A percentile compares a stretch with the other conserved stretches of the same genome.
Conservation (phyloP, 2,113 vertebrate genomes). For the Spermophilus dauricus region DNA sequence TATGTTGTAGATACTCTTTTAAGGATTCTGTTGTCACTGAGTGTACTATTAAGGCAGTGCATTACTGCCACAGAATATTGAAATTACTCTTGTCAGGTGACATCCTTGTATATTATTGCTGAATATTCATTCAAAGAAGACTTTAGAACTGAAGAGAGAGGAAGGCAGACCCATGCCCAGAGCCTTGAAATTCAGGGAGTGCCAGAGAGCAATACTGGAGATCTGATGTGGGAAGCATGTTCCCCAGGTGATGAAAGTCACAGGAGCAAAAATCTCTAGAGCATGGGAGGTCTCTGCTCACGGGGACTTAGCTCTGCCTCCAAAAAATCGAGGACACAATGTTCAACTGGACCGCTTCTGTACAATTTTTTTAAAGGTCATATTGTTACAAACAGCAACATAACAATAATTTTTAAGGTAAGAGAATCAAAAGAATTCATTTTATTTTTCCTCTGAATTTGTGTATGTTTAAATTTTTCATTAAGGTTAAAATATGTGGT, state of each 20-base stretch:
- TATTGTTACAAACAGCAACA: not conserved
- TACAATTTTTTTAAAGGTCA: not conserved
- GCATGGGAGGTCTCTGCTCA: no score
- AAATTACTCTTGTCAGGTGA: not conserved
- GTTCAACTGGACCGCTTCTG: not conserved
- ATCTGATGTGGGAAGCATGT: not conserved
- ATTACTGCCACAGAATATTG: no score
- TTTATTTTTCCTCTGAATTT: slow-evolving; percentile 6
- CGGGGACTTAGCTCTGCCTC: not conserved
- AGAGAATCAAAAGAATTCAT: not conserved
- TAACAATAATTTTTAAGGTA: not conserved
- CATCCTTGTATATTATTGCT: not conserved
- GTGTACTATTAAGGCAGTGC: not conserved
- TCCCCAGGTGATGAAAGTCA: not conserved
- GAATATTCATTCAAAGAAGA: not conserved
- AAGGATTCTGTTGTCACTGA: not conserved
- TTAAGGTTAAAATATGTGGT: not conserved
- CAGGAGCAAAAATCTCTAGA: not conserved
- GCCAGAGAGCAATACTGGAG: not conserved
- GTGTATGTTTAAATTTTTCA: not conserved
- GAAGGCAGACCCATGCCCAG: not conserved
- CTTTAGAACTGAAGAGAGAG: not conserved
- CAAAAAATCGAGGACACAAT: not conserved
- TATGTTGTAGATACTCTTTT: not conserved
- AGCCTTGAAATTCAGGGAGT: not conserved